phyloP scores from a whole-genome alignment of 2,113 vertebrate species.

The Trematomus loennbergii region DNA sequence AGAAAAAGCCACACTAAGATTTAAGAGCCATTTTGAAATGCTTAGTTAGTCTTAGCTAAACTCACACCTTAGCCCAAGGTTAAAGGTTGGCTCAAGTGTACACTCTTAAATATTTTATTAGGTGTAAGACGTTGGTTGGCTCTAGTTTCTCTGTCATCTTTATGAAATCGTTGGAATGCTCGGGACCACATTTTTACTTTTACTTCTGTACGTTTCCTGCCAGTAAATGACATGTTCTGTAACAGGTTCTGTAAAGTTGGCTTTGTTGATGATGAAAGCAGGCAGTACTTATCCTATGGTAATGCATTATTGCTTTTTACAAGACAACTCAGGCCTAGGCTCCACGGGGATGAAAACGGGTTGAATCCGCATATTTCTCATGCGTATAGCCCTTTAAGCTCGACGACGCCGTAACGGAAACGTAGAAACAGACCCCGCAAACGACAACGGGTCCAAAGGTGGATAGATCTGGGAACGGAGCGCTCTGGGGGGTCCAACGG shows the following conservation, averaged over 20 bases:
- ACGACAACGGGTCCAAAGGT: no score
- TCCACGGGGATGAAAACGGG: no score
- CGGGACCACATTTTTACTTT: background rate
- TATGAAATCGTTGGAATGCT: background rate
- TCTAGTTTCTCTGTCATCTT: background rate
- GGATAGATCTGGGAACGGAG: no score
- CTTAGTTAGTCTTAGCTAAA: no score
- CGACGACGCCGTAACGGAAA: no score
- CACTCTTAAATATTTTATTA: slow-evolving; percentile 27
- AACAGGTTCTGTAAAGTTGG: background rate
- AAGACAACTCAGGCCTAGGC: background rate
- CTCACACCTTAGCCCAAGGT: background rate
- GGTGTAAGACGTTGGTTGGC: background rate
- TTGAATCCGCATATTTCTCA: no score
- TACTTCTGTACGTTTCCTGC: slow-evolving; percentile 2
- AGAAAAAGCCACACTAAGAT: background rate
- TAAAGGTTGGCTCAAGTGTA: slow-evolving; percentile 20
- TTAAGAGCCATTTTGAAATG: background rate
- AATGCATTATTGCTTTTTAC: background rate
- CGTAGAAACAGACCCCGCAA: no score
- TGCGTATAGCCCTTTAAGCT: no score
- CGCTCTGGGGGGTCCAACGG: no score
- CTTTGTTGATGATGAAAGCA: background rate
- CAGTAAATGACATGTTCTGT: slow-evolving; percentile 12
- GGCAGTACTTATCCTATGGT: background rate